Evolutionary conservation across 2,888 invertebrate species (phyloP).

Genomic region (Rhogogaster chlorosoma): DNA sequence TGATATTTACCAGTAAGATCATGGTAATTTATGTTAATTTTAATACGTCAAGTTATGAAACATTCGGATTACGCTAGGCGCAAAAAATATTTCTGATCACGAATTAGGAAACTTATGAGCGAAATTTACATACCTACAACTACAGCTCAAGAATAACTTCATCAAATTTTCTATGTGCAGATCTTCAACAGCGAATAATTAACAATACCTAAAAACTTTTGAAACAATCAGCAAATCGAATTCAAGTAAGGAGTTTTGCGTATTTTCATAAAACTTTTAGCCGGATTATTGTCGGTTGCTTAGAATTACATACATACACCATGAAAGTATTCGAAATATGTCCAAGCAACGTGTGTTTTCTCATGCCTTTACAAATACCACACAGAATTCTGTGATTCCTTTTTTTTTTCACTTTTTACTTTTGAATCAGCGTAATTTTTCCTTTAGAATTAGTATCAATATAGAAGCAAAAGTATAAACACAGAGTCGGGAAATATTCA

Average conservation of each 20-base stretch:
- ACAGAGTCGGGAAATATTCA: too few relatives aligned
- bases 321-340: background rate
- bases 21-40: slow-evolving; percentile 23
- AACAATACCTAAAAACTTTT: background rate
- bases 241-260: background rate
- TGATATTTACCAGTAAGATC: background rate
- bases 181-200: background rate
- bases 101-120: background rate
- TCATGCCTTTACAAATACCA: too few relatives aligned
- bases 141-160: background rate
- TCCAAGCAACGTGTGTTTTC: background rate
- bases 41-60: slow-evolving; percentile 22
- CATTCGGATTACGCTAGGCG: slow-evolving; percentile 2
- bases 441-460: too few relatives aligned
- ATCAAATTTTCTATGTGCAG: background rate
- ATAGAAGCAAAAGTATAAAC: too few relatives aligned
- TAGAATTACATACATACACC: too few relatives aligned
- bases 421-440: too few relatives aligned
- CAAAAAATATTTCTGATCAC: background rate
- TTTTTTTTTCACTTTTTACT: too few relatives aligned
- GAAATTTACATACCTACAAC: background rate
- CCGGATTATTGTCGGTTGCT: too few relatives aligned
- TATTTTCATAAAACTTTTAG: too few relatives aligned
- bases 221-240: background rate
- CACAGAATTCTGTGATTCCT: too few relatives aligned